Conservation (phyloP, 1,140 invertebrate species). For the Gryon sp. region DNA sequence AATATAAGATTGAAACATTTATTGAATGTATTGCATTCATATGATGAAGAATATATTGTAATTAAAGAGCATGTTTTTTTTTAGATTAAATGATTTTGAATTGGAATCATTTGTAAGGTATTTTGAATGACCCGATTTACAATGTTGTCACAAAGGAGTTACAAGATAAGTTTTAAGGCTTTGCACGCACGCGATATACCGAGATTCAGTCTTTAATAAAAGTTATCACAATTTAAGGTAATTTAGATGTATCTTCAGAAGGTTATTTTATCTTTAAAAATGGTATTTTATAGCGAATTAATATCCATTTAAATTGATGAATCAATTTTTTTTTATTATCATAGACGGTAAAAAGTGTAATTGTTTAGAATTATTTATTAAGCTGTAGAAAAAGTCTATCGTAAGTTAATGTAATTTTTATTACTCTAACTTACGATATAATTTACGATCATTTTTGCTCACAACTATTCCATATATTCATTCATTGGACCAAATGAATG, state of each 20-base stretch:
- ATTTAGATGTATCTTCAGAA: too few relatives aligned
- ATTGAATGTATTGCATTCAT: too few relatives aligned
- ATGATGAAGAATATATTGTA: too few relatives aligned
- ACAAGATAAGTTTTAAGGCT: conserved; percentile 45
- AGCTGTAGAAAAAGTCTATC: conserved; percentile 9
- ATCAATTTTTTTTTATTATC: too few relatives aligned
- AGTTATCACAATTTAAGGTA: too few relatives aligned
- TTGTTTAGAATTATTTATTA: conserved; percentile 29
- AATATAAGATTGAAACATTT: background rate
- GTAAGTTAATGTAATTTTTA: conserved; percentile 35
- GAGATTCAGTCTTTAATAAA: too few relatives aligned
- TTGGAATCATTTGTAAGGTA: background rate
- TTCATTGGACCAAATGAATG: conserved; percentile 41
- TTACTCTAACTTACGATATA: conserved; percentile 1
- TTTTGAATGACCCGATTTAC: conserved; percentile 6
- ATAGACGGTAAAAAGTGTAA: too few relatives aligned
- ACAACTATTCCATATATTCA: conserved; percentile 41
- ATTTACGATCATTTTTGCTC: conserved; percentile 24
- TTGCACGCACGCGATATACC: conserved; percentile 43
- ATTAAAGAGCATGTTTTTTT: background rate
- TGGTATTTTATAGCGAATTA: too few relatives aligned
- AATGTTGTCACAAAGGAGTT: conserved; percentile 13
- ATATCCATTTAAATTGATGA: too few relatives aligned
- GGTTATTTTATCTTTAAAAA: too few relatives aligned
- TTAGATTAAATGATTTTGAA: too few relatives aligned